phyloP scores from a whole-genome alignment of 2,797 vertebrate genomes.

The Enteromius anoplus region DNA sequence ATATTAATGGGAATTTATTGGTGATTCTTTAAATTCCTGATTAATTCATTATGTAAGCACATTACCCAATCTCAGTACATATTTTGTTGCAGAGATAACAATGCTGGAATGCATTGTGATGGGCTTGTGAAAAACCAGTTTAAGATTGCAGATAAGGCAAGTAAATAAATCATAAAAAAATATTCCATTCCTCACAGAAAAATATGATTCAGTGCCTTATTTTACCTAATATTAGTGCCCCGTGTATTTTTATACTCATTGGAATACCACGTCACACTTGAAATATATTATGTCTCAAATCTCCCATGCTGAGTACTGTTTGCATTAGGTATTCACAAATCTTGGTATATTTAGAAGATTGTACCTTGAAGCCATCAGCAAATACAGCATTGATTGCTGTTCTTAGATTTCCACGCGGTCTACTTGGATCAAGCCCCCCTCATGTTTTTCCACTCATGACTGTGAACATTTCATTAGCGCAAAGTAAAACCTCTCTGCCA shows the following conservation, averaged over 20 bases:
- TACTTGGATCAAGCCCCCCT: not conserved
- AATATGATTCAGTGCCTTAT: not conserved
- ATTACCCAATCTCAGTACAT: not conserved
- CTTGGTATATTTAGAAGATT: not conserved
- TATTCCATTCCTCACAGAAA: not conserved
- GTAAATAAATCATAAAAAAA: not conserved
- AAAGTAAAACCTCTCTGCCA: slow-evolving; percentile 23
- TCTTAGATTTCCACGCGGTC: not conserved
- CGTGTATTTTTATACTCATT: not conserved
- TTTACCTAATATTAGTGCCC: not conserved
- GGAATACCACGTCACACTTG: not conserved
- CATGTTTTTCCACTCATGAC: slow-evolving; percentile 37
- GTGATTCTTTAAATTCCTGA: not conserved
- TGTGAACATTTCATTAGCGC: slow-evolving; percentile 42
- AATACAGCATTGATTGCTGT: not conserved
- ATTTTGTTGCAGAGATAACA: not conserved
- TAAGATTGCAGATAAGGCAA: not conserved
- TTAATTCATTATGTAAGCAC: not conserved
- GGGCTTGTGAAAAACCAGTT: not conserved
- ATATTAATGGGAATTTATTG: not conserved
- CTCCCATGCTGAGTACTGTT: not conserved
- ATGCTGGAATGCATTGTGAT: not conserved
- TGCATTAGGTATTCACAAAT: not conserved
- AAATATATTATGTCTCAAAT: not conserved
- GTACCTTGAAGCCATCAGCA: slow-evolving; percentile 1